phyloP scores from a whole-genome alignment of 2,888 invertebrate species.

The Ennomos fuscantarius region DNA sequence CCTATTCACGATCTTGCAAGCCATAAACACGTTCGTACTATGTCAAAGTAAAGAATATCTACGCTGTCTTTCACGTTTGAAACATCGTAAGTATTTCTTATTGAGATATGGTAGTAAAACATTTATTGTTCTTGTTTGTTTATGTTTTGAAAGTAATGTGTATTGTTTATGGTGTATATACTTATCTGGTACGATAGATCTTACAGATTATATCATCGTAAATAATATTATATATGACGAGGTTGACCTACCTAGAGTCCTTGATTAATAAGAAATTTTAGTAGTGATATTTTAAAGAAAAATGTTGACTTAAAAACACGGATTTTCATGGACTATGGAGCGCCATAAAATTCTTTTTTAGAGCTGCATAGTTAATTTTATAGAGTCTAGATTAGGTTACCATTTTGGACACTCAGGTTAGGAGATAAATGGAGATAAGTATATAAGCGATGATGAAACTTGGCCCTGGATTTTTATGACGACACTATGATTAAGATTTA shows the following conservation, averaged over 20 bases:
- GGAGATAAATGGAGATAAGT: too few relatives aligned
- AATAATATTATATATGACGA: conserved; percentile 4
- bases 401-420: too few relatives aligned
- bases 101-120: not conserved
- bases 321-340: too few relatives aligned
- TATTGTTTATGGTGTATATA: conserved; percentile 7
- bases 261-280: not conserved
- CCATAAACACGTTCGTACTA: conserved; percentile 32
- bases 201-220: not conserved
- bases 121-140: conserved; percentile 60
- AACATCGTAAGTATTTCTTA: not conserved
- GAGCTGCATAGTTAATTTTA: too few relatives aligned
- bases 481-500: too few relatives aligned
- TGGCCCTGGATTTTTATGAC: too few relatives aligned
- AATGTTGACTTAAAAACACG: too few relatives aligned
- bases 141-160: conserved; percentile 36
- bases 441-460: too few relatives aligned
- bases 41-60: conserved; percentile 32
- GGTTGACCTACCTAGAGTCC: not conserved
- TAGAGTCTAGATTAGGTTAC: too few relatives aligned
- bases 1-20: conserved; percentile 12
- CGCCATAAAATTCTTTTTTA: too few relatives aligned
- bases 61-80: conserved; percentile 22
- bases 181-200: not conserved
- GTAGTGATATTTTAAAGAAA: too few relatives aligned